phyloP scores from a whole-genome alignment of 1,140 invertebrate species.

The Protaetia brevitarsis region DNA sequence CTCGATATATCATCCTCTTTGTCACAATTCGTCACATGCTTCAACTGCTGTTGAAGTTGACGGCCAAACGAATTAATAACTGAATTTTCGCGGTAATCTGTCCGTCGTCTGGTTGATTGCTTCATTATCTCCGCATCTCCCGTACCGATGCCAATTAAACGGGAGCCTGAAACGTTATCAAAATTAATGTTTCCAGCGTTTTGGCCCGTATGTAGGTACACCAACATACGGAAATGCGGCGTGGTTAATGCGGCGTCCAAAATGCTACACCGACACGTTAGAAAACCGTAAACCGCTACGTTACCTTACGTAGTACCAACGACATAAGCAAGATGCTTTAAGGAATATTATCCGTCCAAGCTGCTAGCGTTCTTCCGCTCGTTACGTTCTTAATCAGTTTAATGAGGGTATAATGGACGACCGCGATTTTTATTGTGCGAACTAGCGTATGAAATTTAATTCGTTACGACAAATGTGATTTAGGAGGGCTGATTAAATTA shows the following conservation, averaged over 20 bases:
- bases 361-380: neutral
- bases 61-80: slow-evolving; percentile 4
- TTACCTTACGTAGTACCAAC: neutral
- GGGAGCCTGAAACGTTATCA: slow-evolving; percentile 21
- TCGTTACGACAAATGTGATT: neutral
- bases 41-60: neutral
- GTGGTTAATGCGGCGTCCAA: neutral
- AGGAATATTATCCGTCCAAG: neutral
- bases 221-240: neutral
- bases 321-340: neutral
- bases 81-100: slow-evolving; percentile 7
- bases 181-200: slow-evolving; percentile 16
- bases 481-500: no score
- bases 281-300: neutral
- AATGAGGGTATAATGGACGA: slow-evolving; percentile 13
- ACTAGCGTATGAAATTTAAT: neutral
- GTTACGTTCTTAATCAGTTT: slow-evolving; percentile 4
- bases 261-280: neutral
- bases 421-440: neutral
- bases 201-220: neutral
- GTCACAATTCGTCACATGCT: neutral
- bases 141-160: slow-evolving; percentile 25
- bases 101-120: slow-evolving; percentile 19
- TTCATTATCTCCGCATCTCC: slow-evolving; percentile 26
- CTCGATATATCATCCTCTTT: neutral